These are phyloP conservation scores for Lordiphosa clarofinis DNA, from an alignment of 1,140 invertebrate species.

Conservation along the genomic window DNA sequence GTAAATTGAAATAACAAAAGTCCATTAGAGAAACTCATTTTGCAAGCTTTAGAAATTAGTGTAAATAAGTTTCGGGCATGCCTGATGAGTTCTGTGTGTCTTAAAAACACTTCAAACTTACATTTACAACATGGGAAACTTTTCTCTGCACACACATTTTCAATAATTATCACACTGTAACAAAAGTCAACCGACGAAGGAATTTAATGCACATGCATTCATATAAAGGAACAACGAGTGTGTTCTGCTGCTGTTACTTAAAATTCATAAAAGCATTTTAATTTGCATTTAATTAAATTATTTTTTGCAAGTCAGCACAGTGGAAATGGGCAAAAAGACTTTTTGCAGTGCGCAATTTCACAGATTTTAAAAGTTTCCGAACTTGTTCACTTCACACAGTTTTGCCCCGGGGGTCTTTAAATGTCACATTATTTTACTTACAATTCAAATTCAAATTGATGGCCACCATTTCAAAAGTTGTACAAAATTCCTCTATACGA, in stretches of 20 bases:
- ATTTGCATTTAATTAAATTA: conserved; percentile 68
- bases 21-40: conserved; percentile 12
- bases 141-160: conserved; percentile 1
- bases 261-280: conserved; percentile 72
- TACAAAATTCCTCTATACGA: conserved; percentile 4
- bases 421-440: conserved; percentile 43
- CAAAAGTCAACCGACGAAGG: not conserved
- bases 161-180: conserved; percentile 13
- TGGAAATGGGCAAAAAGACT: no score
- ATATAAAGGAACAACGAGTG: conserved; percentile 2
- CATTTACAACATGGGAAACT: conserved; percentile 8
- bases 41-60: conserved; percentile 3
- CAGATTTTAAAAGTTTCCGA: conserved; percentile 2
- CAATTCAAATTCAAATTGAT: conserved; percentile 50
- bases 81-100: conserved; percentile 4
- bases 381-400: conserved; percentile 3
- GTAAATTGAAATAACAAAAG: conserved; percentile 12
- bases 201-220: not conserved
- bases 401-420: conserved; percentile 3
- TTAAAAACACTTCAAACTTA: conserved; percentile 13
- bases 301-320: conserved; percentile 13
- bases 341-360: not conserved
- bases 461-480: conserved; percentile 46
- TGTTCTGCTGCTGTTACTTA: conserved; percentile 31
- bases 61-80: conserved; percentile 4